Base-by-base conservation (phyloP, 2,888 invertebrate genomes). In the Lymantria monacha region DNA sequence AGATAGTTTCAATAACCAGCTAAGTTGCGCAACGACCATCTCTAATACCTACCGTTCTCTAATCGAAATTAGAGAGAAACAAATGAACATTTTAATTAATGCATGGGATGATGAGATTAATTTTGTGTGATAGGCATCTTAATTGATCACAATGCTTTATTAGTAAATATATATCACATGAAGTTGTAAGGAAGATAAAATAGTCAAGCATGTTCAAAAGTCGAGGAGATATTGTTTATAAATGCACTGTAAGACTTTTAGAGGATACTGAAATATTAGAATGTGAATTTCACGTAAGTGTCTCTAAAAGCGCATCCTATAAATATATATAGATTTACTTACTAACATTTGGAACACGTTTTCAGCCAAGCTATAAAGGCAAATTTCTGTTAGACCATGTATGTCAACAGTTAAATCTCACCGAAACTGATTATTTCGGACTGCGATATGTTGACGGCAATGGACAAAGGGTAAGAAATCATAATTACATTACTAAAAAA, bases 391-490 rank as follows among this genome's bases (percentile, higher is more conserved):
- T 98, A 79, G 97, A 98, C 80, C 95, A 96, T 92, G 95, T 97
- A 61, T 98, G 97, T 87, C 95, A 96, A 78, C 96, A 97, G 82
- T 92, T 98, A 70, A 97, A 97, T 88, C 94, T 98, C 63, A 93
- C 96, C 59, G 98, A 98, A 90, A 97, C 96, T 74, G 98, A 98
- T 88, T 98, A 98, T 86, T 97, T 98, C 85, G 98, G 98, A 10
- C 93, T 98, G 61, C 94, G 98, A 59, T 98, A 96, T 94, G 97
- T 97, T 63, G 98, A 98, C 85, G 92, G 94, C 53, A 94, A 95
- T 70, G 96, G 96, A 66, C 97, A 98, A 87, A 93, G 98, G 92
- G 98, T 98, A 91, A 93, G 93, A 77, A 14, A 22, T 22, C 22
- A 22, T 22, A 54, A 55, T 42, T 2, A n/a, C 7, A 36, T 5